A percentile compares a stretch with the other conserved stretches of the same genome.
These are phyloP conservation scores for Lophura nycthemera DNA, from an alignment of 2,113 vertebrate genomes.

Conservation along the genomic window DNA sequence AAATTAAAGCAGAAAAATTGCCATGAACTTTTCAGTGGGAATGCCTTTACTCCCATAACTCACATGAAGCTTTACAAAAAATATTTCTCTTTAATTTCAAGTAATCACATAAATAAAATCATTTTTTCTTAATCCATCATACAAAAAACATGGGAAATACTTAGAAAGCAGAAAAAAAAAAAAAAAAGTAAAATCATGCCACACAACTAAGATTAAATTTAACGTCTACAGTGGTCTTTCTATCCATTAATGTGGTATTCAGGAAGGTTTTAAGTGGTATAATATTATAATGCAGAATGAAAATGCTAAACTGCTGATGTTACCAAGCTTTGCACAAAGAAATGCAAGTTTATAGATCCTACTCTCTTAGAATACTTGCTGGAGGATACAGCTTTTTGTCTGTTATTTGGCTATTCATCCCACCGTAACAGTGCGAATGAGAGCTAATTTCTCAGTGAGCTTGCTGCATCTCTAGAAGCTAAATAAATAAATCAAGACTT, in stretches of 20 bases:
- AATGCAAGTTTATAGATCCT: background rate
- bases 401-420: background rate
- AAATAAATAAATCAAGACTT: background rate
- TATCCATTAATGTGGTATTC: background rate
- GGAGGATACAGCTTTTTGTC: background rate
- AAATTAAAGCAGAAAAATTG: background rate
- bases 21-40: background rate
- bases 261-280: background rate
- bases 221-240: background rate
- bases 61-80: background rate
- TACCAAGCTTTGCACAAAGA: background rate
- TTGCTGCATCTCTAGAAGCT: background rate
- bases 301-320: background rate
- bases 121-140: background rate
- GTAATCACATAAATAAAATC: background rate
- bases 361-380: background rate
- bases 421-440: background rate
- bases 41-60: background rate
- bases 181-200: background rate
- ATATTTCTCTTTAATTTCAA: background rate
- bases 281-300: background rate
- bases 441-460: background rate
- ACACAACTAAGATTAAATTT: background rate
- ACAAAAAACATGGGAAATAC: background rate
- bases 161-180: background rate